Percentiles rank a stretch among this genome's conserved stretches.
Evolutionary conservation across 2,113 vertebrate genomes (phyloP).

Genomic region (Odocoileus hemionus): DNA sequence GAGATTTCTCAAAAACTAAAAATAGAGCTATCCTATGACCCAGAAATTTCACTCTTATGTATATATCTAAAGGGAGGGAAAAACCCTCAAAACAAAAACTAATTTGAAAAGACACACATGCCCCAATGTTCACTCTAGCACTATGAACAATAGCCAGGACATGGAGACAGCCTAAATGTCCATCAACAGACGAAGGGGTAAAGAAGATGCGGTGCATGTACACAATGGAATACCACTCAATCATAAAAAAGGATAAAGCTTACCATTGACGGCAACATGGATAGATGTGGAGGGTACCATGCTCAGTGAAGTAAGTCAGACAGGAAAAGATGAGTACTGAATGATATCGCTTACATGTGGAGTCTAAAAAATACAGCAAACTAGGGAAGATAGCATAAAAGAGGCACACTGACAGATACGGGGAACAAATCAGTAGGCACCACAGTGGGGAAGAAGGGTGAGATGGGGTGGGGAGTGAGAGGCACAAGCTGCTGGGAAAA

Average conservation of each 20-base stretch:
- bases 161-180: not conserved
- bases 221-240: not conserved
- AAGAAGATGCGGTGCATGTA: accelerated
- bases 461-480: not conserved
- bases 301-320: not conserved
- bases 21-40: not conserved
- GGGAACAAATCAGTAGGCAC: not conserved
- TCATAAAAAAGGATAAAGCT: not conserved
- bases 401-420: not conserved
- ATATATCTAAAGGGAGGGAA: not conserved
- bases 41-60: not conserved
- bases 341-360: accelerated
- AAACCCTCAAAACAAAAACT: not conserved
- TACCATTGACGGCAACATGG: not conserved
- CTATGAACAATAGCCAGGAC: not conserved
- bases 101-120: not conserved
- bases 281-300: too few relatives aligned
- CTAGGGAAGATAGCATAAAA: not conserved
- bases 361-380: not conserved
- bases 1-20: not conserved
- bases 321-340: not conserved
- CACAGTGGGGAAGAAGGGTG: accelerated
- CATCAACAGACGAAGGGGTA: not conserved
- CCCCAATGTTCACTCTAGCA: not conserved
- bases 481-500: accelerated